Base-by-base conservation (phyloP, 2,113 vertebrate genomes). In the Seriola aureovittata region DNA sequence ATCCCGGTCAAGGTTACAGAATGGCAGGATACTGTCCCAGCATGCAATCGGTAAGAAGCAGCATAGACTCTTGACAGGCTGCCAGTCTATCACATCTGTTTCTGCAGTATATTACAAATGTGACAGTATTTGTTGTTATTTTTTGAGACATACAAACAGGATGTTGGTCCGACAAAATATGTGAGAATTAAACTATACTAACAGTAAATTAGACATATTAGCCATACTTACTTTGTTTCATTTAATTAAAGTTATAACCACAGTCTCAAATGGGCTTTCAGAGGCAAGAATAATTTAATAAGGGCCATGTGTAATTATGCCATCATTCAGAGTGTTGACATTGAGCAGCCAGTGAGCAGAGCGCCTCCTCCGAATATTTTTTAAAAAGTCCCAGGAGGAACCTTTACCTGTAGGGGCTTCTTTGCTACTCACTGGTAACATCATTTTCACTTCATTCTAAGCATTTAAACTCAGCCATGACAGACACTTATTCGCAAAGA, bases 371-470 rank as follows among this genome's bases (percentile, higher is more conserved):
- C 46, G 55, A 63, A 55, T 75, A 62, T 75, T 69, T 75, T 69
- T 65, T n/a, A 19, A 79, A 55, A 44, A 59, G 67, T 90, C 57
- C 40, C 71, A 25, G 10, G 34, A 68, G 69, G 52, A 84, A 80
- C 54, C 54, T 68, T 79, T 78, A 40, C 48, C 64, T 62, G 19
- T 13, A 23, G 44, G 23, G 11, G 58, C 40, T 52, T 67, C 7
- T 73, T 46, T 69, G 7, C 40, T 71, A 23, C 50, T 57, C 25
- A 25, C 25, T 62, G 4, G 8, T 25, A 36, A 5, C 34, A 78
- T 64, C 8, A 66, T 59, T 85, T 89, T 65, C 42, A 62, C n/a
- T n/a, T 71, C 2, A 42, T 66, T 71, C 66, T 55, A 19, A 65
- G 14, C 14, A 12, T 69, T 81, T 48, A 40, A 76, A 71, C 59